Conservation (phyloP, 2,888 invertebrate genomes). For the Tipula vernalis region DNA sequence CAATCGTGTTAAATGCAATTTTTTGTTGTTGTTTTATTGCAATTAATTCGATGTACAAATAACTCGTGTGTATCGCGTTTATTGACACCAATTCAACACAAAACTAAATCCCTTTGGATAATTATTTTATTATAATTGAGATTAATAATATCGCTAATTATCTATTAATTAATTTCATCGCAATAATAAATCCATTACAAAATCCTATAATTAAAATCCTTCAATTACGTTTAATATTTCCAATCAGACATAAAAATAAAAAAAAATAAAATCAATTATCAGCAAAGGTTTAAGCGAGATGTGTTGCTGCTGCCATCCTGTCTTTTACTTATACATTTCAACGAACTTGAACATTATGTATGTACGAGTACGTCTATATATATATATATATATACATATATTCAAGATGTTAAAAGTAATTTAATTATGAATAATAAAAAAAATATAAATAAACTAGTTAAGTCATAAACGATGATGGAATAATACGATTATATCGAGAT, state of each 20-base stretch:
- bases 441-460: background rate
- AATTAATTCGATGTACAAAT: background rate
- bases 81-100: background rate
- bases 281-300: background rate
- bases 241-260: background rate
- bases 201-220: background rate
- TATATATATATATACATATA: too few relatives aligned
- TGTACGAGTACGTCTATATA: background rate
- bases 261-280: background rate
- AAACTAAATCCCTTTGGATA: background rate
- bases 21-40: background rate
- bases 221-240: background rate
- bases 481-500: background rate
- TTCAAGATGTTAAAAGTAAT: background rate
- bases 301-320: background rate
- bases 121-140: background rate
- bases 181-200: background rate
- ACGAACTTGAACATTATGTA: background rate
- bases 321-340: background rate
- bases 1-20: background rate
- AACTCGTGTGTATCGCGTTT: background rate
- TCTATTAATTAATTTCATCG: background rate
- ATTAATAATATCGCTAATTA: background rate
- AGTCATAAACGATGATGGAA: background rate
- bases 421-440: background rate